A percentile compares a stretch with the other conserved stretches of the same genome.
phyloP scores from a whole-genome alignment of 2,113 vertebrate species.

The Hippocampus guttulatus region DNA sequence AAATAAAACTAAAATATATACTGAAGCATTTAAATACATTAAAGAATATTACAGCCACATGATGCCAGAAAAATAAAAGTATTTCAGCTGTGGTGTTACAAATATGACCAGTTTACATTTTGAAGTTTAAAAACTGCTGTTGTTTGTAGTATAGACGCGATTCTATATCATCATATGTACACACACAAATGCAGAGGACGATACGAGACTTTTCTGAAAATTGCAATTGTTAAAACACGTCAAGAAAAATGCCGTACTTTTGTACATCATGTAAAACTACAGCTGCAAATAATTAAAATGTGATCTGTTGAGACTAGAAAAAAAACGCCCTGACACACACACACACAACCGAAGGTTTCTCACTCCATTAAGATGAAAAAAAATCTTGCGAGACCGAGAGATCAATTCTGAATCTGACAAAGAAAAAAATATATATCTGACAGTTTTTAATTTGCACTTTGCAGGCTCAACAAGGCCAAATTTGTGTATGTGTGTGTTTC shows the following conservation, averaged over 20 bases:
- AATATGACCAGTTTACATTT: too few relatives aligned
- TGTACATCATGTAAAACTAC: neutral
- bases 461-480: neutral
- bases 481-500: slow-evolving; percentile 6
- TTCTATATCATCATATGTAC: neutral
- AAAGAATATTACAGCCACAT: too few relatives aligned
- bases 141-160: too few relatives aligned
- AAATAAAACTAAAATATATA: too few relatives aligned
- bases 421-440: neutral
- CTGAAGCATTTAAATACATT: too few relatives aligned
- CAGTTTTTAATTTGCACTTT: neutral
- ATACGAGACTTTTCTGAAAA: too few relatives aligned
- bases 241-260: neutral
- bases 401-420: neutral
- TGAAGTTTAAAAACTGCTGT: too few relatives aligned
- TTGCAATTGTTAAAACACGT: neutral
- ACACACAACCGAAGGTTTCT: neutral
- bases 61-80: too few relatives aligned
- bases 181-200: too few relatives aligned
- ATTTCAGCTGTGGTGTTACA: too few relatives aligned
- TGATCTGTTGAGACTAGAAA: neutral
- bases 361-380: neutral
- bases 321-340: neutral
- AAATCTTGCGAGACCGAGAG: neutral
- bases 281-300: neutral